Conservation (phyloP, 1,140 invertebrate species). For the Rhagoletis zephyria region DNA sequence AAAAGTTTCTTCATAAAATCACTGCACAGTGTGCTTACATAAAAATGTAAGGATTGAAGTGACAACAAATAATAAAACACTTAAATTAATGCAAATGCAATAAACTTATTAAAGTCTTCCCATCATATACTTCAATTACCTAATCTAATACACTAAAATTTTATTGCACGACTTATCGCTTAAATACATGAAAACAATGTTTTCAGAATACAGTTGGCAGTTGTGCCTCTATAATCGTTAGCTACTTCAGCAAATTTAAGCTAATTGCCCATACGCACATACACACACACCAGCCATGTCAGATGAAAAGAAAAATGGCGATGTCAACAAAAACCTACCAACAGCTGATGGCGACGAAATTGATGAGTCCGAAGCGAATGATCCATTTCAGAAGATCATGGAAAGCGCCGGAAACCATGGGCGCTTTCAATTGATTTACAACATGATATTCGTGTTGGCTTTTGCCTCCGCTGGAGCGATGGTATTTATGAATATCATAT, state of each 20-base stretch:
- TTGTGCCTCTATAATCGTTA: not conserved
- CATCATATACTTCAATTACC: no score
- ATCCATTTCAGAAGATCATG: slow-evolving; percentile 75
- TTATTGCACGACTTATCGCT: not conserved
- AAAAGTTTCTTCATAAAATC: no score
- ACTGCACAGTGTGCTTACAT: no score
- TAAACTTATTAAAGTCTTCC: no score
- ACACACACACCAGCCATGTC: not conserved
- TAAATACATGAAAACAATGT: not conserved
- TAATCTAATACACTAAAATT: not conserved
- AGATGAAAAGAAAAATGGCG: slow-evolving; percentile 15
- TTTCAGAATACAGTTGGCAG: not conserved
- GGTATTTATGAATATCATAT: slow-evolving; percentile 74
- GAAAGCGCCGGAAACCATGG: slow-evolving; percentile 75
- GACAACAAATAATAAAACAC: no score
- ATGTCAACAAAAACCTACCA: not conserved
- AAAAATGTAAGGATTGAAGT: no score
- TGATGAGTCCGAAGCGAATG: slow-evolving; percentile 68
- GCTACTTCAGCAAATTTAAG: not conserved
- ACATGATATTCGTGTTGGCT: slow-evolving; percentile 73
- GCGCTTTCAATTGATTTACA: slow-evolving; percentile 75
- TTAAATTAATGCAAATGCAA: no score
- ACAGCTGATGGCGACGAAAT: not conserved
- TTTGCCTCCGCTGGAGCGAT: slow-evolving; percentile 72
- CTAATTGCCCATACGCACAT: not conserved